Evolutionary conservation across 2,888 invertebrate genomes (phyloP), one percentile per base, ranked within the genome.

Genomic region (Cosmopolites sordidus): DNA sequence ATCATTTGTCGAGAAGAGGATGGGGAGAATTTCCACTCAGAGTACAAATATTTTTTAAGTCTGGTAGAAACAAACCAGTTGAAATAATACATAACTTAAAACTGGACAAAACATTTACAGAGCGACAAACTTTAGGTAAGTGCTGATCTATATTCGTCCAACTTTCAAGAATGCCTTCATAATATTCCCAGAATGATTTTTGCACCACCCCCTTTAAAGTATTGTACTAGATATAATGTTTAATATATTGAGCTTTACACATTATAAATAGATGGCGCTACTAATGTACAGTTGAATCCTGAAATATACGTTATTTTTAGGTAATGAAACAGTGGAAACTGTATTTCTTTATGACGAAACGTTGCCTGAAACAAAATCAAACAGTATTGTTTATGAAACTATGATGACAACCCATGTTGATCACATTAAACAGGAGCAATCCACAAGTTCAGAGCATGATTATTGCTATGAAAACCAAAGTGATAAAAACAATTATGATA

Each of bases 11-110:
- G 0, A 79, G 92, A 30, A 81, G 90, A 53, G 94, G 94, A 14
- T 94, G 94, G 94, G 94, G 94, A 9, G 93, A 94, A 76, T 94
- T 94, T 75, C 89, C 90, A 0, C 79, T 92, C 3, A 76, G 87
- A 45, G 79, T 92, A 1, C 88, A 90, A 70, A 76, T 94, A 1
- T 87, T 86, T 72, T 94, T 94, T 69, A 76, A 80, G 33, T 83
- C 86, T 50, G 70, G 77, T 5, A 72, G 84, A 12, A 90, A 93
- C 71, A 86, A 89, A 56, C 88, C 91, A 0, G 82, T 89, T 18
- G 83, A 87, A 61, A 75, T 94, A 11, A 81, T 87, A 47, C 94
- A 94, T 72, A 81, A 83, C 63, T 78, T 92, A 62, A 84, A 89
- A 67, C 75, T 94, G 58, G 93, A 94, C 72, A 79, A 86, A 58